Conservation (phyloP, 2,888 invertebrate genomes). For the Gymnoscelis rufifasciata region DNA sequence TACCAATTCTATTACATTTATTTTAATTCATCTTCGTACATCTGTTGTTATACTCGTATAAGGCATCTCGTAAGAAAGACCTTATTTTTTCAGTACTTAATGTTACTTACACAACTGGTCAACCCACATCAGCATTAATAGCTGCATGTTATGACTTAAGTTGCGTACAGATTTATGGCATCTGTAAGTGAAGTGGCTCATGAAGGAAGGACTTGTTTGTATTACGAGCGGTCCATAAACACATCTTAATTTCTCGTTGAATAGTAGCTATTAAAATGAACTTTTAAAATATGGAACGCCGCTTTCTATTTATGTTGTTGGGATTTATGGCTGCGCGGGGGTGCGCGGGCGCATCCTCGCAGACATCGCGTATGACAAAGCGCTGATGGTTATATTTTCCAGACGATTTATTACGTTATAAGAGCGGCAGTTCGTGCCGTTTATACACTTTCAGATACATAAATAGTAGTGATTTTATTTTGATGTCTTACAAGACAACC, state of each 20-base stretch:
- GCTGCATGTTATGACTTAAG: constrained; percentile 45
- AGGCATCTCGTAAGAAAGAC: too few species aligned
- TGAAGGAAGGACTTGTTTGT: constrained; percentile 68
- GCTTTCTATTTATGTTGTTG: constrained; percentile 70
- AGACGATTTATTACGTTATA: constrained; percentile 78
- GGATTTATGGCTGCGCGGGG: constrained; percentile 64
- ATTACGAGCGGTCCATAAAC: constrained; percentile 73
- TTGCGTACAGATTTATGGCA: constrained; percentile 61
- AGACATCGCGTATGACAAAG: constrained; percentile 62
- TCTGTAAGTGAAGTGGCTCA: constrained; percentile 51
- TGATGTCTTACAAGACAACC: constrained; percentile 74
- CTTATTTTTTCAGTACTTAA: too few species aligned
- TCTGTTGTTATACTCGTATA: too few species aligned
- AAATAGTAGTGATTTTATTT: constrained; percentile 77
- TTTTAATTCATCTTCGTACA: too few species aligned
- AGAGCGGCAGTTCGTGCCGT: constrained; percentile 66
- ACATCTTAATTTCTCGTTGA: constrained; percentile 75
- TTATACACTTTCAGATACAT: constrained; percentile 72
- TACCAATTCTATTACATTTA: too few species aligned
- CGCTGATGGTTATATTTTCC: constrained; percentile 77
- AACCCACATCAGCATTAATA: constrained; percentile 31
- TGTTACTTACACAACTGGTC: constrained; percentile 3
- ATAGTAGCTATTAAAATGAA: constrained; percentile 76
- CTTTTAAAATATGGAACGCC: constrained; percentile 74
- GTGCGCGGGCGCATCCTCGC: constrained; percentile 41